A percentile compares a stretch with the other conserved stretches of the same genome.
Conservation (phyloP, 2,113 vertebrate species). For the Etheostoma cragini region DNA sequence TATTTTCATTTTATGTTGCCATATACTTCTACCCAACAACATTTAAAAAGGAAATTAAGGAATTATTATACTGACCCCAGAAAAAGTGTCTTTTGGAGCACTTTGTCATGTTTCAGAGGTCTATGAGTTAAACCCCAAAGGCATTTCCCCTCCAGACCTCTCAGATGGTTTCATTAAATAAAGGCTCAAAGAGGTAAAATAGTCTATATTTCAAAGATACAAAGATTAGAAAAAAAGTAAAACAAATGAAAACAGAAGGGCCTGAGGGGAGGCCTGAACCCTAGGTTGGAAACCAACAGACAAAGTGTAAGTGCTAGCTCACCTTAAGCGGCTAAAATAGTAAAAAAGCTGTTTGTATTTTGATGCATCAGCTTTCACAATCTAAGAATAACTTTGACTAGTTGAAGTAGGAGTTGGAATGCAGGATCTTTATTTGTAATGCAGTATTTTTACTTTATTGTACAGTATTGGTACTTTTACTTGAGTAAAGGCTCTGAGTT, state of each 20-base stretch:
- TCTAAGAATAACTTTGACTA: neutral
- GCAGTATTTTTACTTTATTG: slow-evolving; percentile 1
- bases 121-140: too few relatives aligned
- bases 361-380: neutral
- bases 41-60: neutral
- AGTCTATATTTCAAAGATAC: neutral
- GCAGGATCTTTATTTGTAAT: neutral
- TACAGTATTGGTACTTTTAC: neutral
- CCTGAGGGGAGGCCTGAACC: neutral
- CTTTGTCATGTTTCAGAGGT: neutral
- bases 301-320: neutral
- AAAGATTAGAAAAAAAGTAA: neutral
- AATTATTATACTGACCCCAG: neutral
- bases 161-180: neutral
- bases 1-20: neutral
- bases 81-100: neutral
- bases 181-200: neutral
- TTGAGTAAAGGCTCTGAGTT: slow-evolving; percentile 19
- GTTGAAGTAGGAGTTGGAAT: neutral
- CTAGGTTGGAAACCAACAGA: neutral
- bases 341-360: neutral
- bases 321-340: neutral
- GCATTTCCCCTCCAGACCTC: neutral
- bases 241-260: neutral
- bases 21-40: neutral